A percentile compares a stretch with the other conserved stretches of the same genome.
These are phyloP conservation scores for Rousettus madagascariensis DNA, from an alignment of 2,797 vertebrate genomes.

Conservation along the genomic window DNA sequence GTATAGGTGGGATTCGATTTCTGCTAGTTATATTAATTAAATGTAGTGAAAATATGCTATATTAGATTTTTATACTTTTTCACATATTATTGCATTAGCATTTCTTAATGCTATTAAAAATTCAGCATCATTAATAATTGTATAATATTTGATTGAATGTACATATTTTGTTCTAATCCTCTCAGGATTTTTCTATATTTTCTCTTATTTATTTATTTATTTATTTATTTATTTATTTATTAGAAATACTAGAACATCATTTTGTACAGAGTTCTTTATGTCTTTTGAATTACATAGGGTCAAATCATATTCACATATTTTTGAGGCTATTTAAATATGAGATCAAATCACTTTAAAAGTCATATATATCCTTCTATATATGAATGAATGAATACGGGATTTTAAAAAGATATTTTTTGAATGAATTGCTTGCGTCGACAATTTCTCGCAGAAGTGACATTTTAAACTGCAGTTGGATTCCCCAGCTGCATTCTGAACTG, in stretches of 20 bases:
- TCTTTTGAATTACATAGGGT: background rate
- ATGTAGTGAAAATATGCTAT: background rate
- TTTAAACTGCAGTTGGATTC: background rate
- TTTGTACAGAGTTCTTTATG: background rate
- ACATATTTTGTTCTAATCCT: background rate
- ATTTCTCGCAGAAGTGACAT: background rate
- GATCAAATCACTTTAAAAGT: background rate
- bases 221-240: background rate
- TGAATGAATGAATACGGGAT: background rate
- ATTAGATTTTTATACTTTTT: background rate
- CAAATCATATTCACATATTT: background rate
- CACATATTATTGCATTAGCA: background rate
- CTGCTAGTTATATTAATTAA: conserved; percentile 5
- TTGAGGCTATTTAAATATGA: background rate
- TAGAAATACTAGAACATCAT: background rate
- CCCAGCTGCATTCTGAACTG: background rate
- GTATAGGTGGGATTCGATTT: background rate
- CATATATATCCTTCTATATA: background rate
- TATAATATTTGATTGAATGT: background rate
- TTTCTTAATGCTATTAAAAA: background rate
- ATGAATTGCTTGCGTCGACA: background rate
- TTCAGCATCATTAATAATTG: background rate
- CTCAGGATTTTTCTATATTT: background rate
- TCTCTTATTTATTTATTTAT: background rate
- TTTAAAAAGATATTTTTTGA: conserved; percentile 14